Evolutionary conservation across 1,140 invertebrate species (phyloP), one percentile per base, ranked within the genome.

Genomic region (Tigriopus japonicus): DNA sequence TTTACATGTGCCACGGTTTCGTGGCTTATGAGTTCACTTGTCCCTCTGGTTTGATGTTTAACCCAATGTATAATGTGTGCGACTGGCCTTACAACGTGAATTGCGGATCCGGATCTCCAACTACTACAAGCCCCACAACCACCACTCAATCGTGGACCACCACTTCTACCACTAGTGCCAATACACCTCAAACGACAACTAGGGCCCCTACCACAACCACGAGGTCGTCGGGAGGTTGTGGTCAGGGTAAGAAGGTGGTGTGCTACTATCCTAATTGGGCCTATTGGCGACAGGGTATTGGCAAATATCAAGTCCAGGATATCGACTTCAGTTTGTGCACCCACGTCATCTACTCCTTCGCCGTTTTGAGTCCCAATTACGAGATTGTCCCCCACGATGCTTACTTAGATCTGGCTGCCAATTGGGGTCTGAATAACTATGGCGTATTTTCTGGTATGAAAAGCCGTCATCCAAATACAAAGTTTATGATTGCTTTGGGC

Each of bases 261-360:
- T 54, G 52, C 14, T 54, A 19, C 52, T 54, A 23, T n/a, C 52
- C 52, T 6, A 54, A 54, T 35, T 54, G 52, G 52, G 14, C 52
- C 3, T 54, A 54, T 24, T 54, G 28, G 19, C 15, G 52, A 54
- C 15, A 21, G 24, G 52, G 52, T 21, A 54, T 23, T 23, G 65
- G 63, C 1, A 66, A 62, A 52, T 64, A 62, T 35, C 51, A 56
- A 15, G 60, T 64, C 12, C 65, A 67, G 40, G 63, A 71, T 49
- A 70, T 77, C 15, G 71, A 75, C 59, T 68, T 71, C 0, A 62
- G 56, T 15, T 65, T 76, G 17, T 77, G 75, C 62, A 74, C 74
- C 6, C 74, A 77, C 64, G 62, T 75, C 24, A 69, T 75, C 19
- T 76, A 76, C 62, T 71, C 73, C 13, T 77, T 76, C 63, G 71